These are phyloP conservation scores for Petrosia ficiformis DNA, from an alignment of 37 sponge, comb jelly and placozoan genomes.

Conservation along the genomic window DNA sequence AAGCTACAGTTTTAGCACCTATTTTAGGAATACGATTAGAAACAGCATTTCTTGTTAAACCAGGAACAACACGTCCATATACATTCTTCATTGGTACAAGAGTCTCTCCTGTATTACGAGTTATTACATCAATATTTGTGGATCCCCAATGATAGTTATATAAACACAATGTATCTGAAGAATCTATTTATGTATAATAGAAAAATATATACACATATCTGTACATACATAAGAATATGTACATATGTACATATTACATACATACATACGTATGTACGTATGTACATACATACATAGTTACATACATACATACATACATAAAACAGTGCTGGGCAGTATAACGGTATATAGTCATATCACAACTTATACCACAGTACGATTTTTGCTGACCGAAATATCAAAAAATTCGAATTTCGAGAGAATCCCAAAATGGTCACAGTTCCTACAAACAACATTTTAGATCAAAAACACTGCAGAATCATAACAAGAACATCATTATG, in stretches of 20 bases:
- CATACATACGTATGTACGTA: neutral
- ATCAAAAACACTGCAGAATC: too few species aligned
- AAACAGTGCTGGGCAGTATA: too few species aligned
- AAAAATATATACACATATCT: neutral
- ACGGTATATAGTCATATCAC: too few species aligned
- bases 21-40: constrained; percentile 52
- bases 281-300: neutral
- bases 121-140: constrained; percentile 28
- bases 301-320: neutral
- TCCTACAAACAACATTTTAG: too few species aligned
- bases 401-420: too few species aligned
- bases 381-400: too few species aligned
- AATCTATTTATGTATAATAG: neutral
- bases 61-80: constrained; percentile 39
- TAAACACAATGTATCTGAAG: constrained; percentile 30
- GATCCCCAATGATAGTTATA: constrained; percentile 35
- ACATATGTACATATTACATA: neutral
- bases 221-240: neutral
- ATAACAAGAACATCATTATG: too few species aligned
- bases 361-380: too few species aligned
- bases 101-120: constrained; percentile 1
- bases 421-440: too few species aligned
- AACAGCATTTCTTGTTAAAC: constrained; percentile 49
- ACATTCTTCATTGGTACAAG: constrained; percentile 46
- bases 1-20: constrained; percentile 26